These are phyloP conservation scores for Cepaea nemoralis DNA, from an alignment of 1,140 invertebrate species.

Conservation along the genomic window DNA sequence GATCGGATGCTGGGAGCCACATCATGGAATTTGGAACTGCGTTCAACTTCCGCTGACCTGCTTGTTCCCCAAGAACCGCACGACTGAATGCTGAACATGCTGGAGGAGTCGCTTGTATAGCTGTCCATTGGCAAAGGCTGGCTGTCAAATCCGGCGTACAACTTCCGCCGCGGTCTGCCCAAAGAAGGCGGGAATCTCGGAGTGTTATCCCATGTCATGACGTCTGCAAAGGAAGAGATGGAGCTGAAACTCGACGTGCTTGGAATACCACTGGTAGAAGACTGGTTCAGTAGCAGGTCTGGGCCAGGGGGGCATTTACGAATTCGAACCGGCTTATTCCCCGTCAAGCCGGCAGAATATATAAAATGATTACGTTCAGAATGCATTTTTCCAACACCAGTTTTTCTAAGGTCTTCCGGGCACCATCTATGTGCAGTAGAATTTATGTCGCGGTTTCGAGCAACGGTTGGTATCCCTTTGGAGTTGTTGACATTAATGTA, in stretches of 20 bases:
- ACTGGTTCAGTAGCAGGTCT: not conserved
- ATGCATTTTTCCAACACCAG: too few relatives aligned
- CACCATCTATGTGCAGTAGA: not conserved
- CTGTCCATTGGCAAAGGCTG: conserved; percentile 38
- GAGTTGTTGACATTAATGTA: not conserved
- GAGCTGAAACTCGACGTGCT: not conserved
- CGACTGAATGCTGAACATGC: conserved; percentile 4
- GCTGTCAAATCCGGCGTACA: conserved; percentile 37
- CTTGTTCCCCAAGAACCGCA: conserved; percentile 12
- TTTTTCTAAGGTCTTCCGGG: not conserved
- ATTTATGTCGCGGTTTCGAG: not conserved
- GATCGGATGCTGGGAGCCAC: not conserved
- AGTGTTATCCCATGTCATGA: not conserved
- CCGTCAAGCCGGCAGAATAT: not conserved
- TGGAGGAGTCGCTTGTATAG: conserved; percentile 22
- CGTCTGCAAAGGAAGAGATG: not conserved
- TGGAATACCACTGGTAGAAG: not conserved
- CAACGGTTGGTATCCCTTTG: not conserved
- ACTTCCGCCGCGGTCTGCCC: conserved; percentile 16
- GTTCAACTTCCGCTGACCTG: conserved; percentile 14
- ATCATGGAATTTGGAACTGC: not conserved
- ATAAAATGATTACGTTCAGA: not conserved
- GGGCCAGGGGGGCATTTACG: too few relatives aligned
- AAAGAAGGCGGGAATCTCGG: conserved; percentile 27
- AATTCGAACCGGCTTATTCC: not conserved